Evolutionary conservation across 2,797 vertebrate genomes (phyloP).

Genomic region (Sitta carolinensis): DNA sequence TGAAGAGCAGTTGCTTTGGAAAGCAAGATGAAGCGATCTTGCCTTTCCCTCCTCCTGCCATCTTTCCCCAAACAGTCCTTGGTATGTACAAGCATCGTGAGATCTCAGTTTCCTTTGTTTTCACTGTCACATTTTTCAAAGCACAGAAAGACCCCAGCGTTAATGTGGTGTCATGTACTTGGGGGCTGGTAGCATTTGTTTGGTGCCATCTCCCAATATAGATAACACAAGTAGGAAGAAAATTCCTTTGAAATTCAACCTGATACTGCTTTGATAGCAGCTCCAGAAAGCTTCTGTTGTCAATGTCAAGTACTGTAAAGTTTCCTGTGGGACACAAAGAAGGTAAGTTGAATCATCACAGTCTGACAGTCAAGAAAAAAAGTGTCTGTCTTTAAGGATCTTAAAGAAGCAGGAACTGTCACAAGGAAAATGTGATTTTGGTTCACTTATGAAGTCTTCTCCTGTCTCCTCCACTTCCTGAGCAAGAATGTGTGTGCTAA

Average conservation of each 20-base stretch:
- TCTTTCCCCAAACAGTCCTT: background rate
- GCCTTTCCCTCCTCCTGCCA: background rate
- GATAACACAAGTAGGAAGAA: background rate
- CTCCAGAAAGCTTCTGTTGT: background rate
- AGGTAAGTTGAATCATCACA: background rate
- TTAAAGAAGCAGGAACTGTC: background rate
- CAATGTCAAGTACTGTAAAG: background rate
- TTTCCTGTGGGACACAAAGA: background rate
- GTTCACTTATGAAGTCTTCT: background rate
- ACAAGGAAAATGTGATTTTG: background rate
- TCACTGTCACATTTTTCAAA: background rate
- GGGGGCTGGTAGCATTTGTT: background rate
- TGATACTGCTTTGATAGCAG: background rate
- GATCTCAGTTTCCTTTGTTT: background rate
- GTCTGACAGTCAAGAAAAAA: background rate
- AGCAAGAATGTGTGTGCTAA: background rate
- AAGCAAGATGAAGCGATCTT: background rate
- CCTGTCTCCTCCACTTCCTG: background rate
- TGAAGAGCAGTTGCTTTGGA: background rate
- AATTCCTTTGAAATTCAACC: background rate
- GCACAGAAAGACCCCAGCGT: background rate
- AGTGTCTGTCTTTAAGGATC: accelerated
- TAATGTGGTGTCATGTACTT: background rate
- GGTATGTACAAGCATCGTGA: background rate
- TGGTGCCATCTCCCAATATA: background rate